phyloP scores from a whole-genome alignment of 2,888 invertebrate species.

The Xylota sylvarum region DNA sequence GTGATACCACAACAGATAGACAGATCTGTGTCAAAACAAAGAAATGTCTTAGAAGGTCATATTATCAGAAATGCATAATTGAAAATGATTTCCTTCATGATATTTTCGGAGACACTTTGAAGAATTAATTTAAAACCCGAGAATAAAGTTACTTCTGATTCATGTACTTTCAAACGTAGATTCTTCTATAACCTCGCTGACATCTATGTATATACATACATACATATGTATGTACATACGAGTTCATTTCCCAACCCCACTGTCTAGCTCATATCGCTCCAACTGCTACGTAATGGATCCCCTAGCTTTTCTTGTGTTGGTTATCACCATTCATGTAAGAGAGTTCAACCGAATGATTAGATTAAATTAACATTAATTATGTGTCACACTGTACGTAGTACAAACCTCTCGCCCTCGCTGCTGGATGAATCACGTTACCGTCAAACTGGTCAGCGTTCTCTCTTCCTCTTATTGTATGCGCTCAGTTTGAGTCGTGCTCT shows the following conservation, averaged over 20 bases:
- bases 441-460: conserved; percentile 10
- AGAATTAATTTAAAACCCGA: too few species aligned
- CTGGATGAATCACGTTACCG: conserved; percentile 52
- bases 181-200: conserved; percentile 16
- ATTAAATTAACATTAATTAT: conserved; percentile 76
- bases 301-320: conserved; percentile 40
- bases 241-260: conserved; percentile 25
- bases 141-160: neutral
- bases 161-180: neutral
- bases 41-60: too few species aligned
- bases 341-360: conserved; percentile 70
- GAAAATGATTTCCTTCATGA: too few species aligned
- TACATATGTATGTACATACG: too few species aligned
- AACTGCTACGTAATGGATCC: conserved; percentile 45
- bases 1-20: too few species aligned
- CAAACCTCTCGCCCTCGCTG: conserved; percentile 21
- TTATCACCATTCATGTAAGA: conserved; percentile 58
- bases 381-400: conserved; percentile 61
- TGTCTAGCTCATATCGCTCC: conserved; percentile 2
- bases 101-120: too few species aligned
- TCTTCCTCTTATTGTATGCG: conserved; percentile 34
- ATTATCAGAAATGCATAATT: too few species aligned
- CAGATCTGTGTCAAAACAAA: too few species aligned
- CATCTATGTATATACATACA: neutral
- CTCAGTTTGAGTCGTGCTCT: conserved; percentile 60